These are phyloP conservation scores for Crematogaster levior DNA, from an alignment of 2,888 invertebrate species.

Conservation along the genomic window DNA sequence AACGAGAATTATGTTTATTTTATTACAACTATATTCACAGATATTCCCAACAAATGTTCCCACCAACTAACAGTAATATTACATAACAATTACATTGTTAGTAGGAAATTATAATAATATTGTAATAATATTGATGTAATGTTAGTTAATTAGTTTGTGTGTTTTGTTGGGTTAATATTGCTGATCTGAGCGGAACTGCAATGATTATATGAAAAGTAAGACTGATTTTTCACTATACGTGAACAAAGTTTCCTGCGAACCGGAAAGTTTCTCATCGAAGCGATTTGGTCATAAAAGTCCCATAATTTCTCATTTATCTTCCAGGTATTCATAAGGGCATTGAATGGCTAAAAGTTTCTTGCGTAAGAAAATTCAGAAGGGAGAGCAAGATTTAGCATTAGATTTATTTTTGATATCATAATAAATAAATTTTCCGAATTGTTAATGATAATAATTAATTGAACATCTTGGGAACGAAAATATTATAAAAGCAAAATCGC, in stretches of 20 bases:
- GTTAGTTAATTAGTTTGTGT: no score
- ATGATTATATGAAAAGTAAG: slow-evolving; percentile 18
- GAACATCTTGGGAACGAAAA: not conserved
- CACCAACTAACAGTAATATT: no score
- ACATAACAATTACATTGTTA: no score
- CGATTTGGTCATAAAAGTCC: slow-evolving; percentile 3
- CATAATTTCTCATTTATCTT: not conserved
- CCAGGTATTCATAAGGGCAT: slow-evolving; percentile 5
- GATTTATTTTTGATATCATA: not conserved
- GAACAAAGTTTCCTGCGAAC: slow-evolving; percentile 35
- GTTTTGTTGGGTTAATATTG: no score
- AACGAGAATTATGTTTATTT: not conserved
- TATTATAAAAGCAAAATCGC: not conserved
- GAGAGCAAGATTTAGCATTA: not conserved
- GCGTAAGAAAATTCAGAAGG: not conserved
- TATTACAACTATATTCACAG: not conserved
- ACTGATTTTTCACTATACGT: not conserved
- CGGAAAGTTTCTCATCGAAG: slow-evolving; percentile 24
- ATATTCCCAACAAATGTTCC: no score
- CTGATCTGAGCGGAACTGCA: no score
- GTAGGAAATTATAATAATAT: no score
- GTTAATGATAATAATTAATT: not conserved
- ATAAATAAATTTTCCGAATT: slow-evolving; percentile 1
- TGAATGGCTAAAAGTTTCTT: not conserved
- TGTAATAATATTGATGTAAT: no score